Evolutionary conservation across 1,140 invertebrate species (phyloP).

Genomic region (Brachionus sp.): DNA sequence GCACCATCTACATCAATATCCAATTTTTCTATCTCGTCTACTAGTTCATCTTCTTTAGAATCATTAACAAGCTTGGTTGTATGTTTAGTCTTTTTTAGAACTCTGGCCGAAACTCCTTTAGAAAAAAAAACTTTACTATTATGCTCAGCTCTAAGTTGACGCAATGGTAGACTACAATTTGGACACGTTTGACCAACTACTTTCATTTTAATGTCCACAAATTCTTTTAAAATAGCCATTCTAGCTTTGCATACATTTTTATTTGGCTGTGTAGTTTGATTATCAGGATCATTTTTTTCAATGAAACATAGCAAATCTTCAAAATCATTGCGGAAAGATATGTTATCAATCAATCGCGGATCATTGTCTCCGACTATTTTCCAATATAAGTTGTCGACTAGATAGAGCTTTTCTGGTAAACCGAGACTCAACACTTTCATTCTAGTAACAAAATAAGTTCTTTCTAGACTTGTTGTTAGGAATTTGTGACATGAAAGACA

Average conservation of each 20-base stretch:
- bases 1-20: background rate
- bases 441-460: constrained; percentile 67
- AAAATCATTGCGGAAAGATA: background rate
- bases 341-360: background rate
- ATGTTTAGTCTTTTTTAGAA: constrained; percentile 35
- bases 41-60: background rate
- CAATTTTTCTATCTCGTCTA: constrained; percentile 28
- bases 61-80: background rate
- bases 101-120: constrained; percentile 34
- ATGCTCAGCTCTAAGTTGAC: constrained; percentile 44
- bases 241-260: constrained; percentile 48
- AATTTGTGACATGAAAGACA: constrained; percentile 62
- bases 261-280: constrained; percentile 47
- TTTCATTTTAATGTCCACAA: constrained; percentile 18
- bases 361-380: constrained; percentile 46
- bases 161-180: constrained; percentile 50
- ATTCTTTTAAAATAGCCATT: constrained; percentile 2
- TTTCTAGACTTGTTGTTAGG: constrained; percentile 48
- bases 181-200: constrained; percentile 49
- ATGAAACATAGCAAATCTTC: constrained; percentile 17
- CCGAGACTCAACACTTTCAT: constrained; percentile 73
- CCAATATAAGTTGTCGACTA: constrained; percentile 62
- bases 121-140: constrained; percentile 44
- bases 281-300: background rate
- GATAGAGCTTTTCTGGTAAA: constrained; percentile 68